phyloP scores from a whole-genome alignment of 2,113 vertebrate species.

The Thermophis baileyi region DNA sequence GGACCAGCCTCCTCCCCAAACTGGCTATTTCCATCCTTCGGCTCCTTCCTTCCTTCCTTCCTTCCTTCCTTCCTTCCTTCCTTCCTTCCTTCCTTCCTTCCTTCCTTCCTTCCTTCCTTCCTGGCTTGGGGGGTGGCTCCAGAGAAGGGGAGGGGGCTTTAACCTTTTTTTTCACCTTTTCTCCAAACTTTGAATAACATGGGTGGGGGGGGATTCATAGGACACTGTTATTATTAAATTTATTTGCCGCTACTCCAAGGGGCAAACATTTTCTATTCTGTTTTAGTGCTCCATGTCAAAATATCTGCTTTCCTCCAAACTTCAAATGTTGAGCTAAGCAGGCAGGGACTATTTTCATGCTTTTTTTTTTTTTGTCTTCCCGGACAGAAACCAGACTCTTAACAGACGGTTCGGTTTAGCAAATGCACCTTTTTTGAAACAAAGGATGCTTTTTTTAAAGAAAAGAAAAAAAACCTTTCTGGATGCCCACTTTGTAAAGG shows the following conservation, averaged over 20 bases:
- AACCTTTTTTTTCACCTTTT: background rate
- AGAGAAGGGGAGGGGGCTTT: background rate
- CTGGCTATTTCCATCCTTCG: background rate
- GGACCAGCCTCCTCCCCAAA: background rate
- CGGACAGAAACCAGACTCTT: background rate
- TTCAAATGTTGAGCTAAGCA: background rate
- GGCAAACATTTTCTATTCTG: background rate
- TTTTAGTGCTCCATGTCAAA: background rate
- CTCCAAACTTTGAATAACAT: background rate
- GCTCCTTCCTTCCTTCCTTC: background rate
- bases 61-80: too few relatives aligned
- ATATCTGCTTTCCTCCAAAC: background rate
- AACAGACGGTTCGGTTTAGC: background rate
- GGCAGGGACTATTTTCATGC: background rate
- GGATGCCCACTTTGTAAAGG: conserved; percentile 46
- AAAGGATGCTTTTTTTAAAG: background rate
- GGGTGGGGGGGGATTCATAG: too few relatives aligned
- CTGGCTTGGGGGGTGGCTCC: too few relatives aligned
- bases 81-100: too few relatives aligned
- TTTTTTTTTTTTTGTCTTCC: background rate
- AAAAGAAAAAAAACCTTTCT: background rate
- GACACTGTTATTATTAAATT: background rate
- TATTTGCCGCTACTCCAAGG: background rate
- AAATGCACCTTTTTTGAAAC: background rate
- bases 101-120: too few relatives aligned